Percentiles rank a stretch among this genome's conserved stretches.
phyloP scores from a whole-genome alignment of 2,888 invertebrate species.

The Cosmopolites sordidus region DNA sequence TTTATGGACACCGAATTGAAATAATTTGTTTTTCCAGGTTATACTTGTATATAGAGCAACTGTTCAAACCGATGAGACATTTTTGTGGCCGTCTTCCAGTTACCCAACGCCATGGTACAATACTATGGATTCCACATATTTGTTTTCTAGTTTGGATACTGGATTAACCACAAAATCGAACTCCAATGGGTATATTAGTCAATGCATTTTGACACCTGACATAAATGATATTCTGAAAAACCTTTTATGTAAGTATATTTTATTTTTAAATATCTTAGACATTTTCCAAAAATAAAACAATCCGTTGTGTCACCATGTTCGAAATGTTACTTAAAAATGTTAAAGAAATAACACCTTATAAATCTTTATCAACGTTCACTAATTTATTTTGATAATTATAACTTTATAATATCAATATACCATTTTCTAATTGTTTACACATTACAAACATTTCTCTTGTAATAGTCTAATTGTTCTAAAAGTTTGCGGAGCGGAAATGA shows the following conservation, averaged over 20 bases:
- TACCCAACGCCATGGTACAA: conserved; percentile 82
- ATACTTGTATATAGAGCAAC: conserved; percentile 62
- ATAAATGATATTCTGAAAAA: conserved; percentile 53
- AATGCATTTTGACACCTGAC: conserved; percentile 75
- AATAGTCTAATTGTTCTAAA: no score
- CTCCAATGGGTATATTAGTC: conserved; percentile 69
- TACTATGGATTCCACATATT: conserved; percentile 55
- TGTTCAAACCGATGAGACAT: conserved; percentile 13
- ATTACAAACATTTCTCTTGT: no score
- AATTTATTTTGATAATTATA: no score
- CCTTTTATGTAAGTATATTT: conserved; percentile 41
- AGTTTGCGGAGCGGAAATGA: no score
- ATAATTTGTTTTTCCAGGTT: conserved; percentile 45
- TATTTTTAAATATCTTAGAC: no score
- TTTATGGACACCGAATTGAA: background rate
- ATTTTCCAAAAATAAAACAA: no score
- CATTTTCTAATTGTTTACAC: no score
- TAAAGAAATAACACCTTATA: no score
- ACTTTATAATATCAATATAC: no score
- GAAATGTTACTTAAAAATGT: no score
- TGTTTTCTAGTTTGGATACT: conserved; percentile 59
- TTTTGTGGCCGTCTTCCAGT: conserved; percentile 65
- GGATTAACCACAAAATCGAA: conserved; percentile 55
- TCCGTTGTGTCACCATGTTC: no score
- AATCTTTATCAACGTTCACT: no score